Base-by-base conservation (phyloP, 2,113 vertebrate species). In the Budorcas taxicolor region DNA sequence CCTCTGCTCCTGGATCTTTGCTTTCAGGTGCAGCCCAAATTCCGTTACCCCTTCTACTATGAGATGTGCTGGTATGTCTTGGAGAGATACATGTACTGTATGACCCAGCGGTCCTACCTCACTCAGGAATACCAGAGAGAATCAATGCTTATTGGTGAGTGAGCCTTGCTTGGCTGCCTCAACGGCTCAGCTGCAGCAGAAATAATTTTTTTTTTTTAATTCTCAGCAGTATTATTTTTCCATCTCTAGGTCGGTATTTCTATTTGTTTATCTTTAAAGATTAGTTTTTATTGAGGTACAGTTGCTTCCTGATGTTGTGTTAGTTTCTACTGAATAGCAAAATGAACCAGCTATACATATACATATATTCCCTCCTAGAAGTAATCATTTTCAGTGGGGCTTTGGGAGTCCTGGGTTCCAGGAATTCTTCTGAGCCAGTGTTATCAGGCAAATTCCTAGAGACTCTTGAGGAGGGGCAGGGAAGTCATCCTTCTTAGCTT, bases 31-130 rank as follows among this genome's bases (percentile, higher is more conserved):
- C 99, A 99, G 86, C 99, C 99, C 98, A 99, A 99, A 97, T 99
- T 99, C 98, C 99, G 99, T 3, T 99, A 99, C 98, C 99, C 99
- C 55, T 99, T 99, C 99, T 99, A 99, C 99, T 99, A 99, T 98
- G 99, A 99, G 98, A 99, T 99, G 98, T 99, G 99, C 99, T 99
- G 99, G 99, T 99, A 99, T 98, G 99, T 99, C 97, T 98, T 99
- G 99, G 99, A 99, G 99, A 99, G 99, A 98, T 99, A 99, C 53
- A 98, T 99, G 97, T 99, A 99, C 99, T 99, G 99, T 97, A 99
- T 99, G 98, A 99, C 99, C 98, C 99, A 99, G 98, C 99, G 99
- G 80, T 99, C 99, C 98, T 99, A 99, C 99, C 99, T 99, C 96
- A 99, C 98, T 98, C 99, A 99, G 98, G 99, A 99, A 86, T 98